Evolutionary conservation across 2,797 vertebrate species (phyloP).

Genomic region (Clarias platycephalus): DNA sequence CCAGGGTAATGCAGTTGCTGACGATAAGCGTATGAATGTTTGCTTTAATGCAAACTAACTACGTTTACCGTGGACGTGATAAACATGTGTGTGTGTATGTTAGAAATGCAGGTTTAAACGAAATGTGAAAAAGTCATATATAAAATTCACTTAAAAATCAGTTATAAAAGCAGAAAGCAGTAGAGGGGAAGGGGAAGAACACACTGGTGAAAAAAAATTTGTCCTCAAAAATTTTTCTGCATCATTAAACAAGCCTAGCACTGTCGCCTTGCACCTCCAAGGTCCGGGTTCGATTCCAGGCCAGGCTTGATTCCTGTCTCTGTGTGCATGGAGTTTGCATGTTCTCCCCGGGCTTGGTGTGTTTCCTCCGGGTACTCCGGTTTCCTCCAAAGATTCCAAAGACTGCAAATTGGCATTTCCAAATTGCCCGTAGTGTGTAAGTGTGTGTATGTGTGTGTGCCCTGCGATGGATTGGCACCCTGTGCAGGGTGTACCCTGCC

Average conservation of each 20-base stretch:
- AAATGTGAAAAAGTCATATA: not conserved
- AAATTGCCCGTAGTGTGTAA: too few relatives aligned
- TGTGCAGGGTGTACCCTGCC: too few relatives aligned
- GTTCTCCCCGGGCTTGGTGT: too few relatives aligned
- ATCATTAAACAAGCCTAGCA: not conserved
- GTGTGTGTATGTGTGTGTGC: too few relatives aligned
- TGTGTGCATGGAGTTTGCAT: too few relatives aligned
- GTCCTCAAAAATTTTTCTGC: not conserved
- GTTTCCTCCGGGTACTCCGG: too few relatives aligned
- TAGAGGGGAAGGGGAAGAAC: not conserved
- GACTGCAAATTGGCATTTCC: too few relatives aligned
- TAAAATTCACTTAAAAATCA: not conserved
- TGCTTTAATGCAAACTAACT: not conserved
- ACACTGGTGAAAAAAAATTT: not conserved
- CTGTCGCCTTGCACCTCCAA: too few relatives aligned
- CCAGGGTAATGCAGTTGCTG: not conserved
- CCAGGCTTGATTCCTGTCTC: too few relatives aligned
- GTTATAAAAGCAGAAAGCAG: not conserved
- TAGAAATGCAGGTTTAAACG: not conserved
- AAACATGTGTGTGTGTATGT: not conserved
- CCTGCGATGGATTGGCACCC: too few relatives aligned
- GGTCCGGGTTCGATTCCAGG: too few relatives aligned
- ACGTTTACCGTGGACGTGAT: not conserved
- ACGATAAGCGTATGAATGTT: not conserved
- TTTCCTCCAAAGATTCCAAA: too few relatives aligned